Percentiles rank a stretch among this genome's conserved stretches.
Evolutionary conservation across 2,113 vertebrate species (phyloP).

Genomic region (Sapajus apella): DNA sequence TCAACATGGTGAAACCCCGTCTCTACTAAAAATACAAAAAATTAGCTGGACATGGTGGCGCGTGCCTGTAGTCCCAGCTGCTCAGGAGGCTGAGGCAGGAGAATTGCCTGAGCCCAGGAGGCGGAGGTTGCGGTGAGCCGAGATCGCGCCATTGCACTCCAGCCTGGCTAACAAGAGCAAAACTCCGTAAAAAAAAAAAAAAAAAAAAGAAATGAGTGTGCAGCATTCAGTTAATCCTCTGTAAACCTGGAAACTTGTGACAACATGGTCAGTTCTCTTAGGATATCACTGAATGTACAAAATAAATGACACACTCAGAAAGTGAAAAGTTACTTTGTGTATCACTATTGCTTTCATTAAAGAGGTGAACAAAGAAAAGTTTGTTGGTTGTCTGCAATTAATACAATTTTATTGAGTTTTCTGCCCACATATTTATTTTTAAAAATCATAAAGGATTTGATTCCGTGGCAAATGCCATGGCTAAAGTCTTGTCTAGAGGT

Average conservation of each 20-base stretch:
- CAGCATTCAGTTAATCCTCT: neutral
- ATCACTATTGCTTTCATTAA: neutral
- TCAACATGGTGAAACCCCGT: too few species aligned
- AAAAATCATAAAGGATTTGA: slow-evolving; percentile 40
- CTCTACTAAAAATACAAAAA: too few species aligned
- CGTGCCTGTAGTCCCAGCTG: too few species aligned
- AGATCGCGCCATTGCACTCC: too few species aligned
- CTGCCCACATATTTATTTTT: neutral
- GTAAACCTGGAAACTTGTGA: neutral
- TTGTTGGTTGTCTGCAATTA: neutral
- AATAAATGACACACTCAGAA: slow-evolving; percentile 7
- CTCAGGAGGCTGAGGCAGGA: too few species aligned
- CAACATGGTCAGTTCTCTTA: neutral
- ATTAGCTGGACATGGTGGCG: too few species aligned
- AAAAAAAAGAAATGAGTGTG: neutral
- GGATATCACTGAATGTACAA: neutral
- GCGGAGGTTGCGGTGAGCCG: too few species aligned
- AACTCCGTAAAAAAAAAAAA: too few species aligned
- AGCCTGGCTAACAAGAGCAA: too few species aligned
- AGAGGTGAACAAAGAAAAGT: slow-evolving; percentile 34
- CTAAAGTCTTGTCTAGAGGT: neutral
- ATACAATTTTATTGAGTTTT: neutral
- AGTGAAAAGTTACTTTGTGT: neutral
- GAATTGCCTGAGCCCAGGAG: too few species aligned
- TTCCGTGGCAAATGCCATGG: slow-evolving; percentile 15